Percentiles rank a stretch among this genome's conserved stretches.
Evolutionary conservation across 2,113 vertebrate species (phyloP).

Genomic region (Chaetodon auriga): DNA sequence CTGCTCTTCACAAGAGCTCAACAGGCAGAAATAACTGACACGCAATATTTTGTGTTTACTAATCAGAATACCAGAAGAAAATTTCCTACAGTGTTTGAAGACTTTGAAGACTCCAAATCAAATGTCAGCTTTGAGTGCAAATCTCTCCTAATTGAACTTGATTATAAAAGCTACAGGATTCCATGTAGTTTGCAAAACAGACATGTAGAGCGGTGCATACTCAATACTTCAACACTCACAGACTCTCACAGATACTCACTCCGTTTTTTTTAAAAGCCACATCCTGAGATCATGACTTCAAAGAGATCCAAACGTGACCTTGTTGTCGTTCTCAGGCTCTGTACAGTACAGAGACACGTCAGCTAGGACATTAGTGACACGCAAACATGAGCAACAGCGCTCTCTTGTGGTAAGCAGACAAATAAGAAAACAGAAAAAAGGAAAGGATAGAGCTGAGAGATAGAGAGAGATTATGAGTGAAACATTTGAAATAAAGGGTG

Average conservation of each 20-base stretch:
- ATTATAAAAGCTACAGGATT: too few species aligned
- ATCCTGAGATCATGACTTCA: not conserved
- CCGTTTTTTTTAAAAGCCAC: not conserved
- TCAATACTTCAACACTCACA: not conserved
- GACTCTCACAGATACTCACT: too few species aligned
- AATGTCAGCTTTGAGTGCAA: not conserved
- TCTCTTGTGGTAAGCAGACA: slow-evolving; percentile 38
- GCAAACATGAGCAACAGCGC: slow-evolving; percentile 47
- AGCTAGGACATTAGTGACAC: not conserved
- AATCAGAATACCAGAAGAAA: not conserved
- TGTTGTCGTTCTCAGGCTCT: not conserved
- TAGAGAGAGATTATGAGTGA: not conserved
- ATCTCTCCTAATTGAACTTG: not conserved
- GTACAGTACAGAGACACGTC: not conserved
- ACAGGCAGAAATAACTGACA: not conserved
- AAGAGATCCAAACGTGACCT: not conserved
- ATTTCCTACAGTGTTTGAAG: not conserved
- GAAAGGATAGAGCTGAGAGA: too few species aligned
- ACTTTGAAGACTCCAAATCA: not conserved
- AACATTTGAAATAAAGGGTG: not conserved
- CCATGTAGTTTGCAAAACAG: too few species aligned
- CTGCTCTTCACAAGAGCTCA: not conserved
- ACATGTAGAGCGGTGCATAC: not conserved
- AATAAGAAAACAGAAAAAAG: not conserved
- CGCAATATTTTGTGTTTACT: not conserved